phyloP scores from a whole-genome alignment of 64 coral and sea anemone species.

The Acropora yongei region DNA sequence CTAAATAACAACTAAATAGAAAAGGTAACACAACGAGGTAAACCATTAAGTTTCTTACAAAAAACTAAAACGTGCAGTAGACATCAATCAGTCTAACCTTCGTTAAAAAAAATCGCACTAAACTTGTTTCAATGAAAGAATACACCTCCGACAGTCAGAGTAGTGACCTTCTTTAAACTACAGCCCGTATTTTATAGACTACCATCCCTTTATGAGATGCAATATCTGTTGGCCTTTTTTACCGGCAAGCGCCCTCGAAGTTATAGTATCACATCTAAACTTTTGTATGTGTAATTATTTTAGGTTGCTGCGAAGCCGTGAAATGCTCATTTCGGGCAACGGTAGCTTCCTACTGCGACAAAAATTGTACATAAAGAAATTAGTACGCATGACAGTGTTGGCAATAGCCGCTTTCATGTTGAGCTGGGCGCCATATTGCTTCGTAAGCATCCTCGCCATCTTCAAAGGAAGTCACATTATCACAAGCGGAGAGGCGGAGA shows the following conservation, averaged over 20 bases:
- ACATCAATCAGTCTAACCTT: too few species aligned
- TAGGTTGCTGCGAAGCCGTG: conserved; percentile 7
- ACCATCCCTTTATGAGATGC: too few species aligned
- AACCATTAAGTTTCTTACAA: too few species aligned
- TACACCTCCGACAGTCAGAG: too few species aligned
- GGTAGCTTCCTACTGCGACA: background rate
- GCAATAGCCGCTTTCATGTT: conserved; percentile 51
- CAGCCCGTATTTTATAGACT: too few species aligned
- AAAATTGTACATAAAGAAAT: background rate
- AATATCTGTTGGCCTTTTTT: background rate
- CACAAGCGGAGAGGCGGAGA: conserved; percentile 39
- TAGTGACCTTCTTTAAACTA: too few species aligned
- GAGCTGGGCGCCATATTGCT: conserved; percentile 68
- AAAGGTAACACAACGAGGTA: too few species aligned
- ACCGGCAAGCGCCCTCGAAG: background rate
- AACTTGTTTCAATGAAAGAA: too few species aligned
- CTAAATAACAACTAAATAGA: too few species aligned
- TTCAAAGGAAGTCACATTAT: conserved; percentile 40
- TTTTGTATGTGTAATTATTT: background rate
- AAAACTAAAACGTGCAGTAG: too few species aligned
- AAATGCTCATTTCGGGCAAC: background rate
- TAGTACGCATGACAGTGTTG: conserved; percentile 37
- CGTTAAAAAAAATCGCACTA: too few species aligned
- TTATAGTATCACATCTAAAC: background rate
- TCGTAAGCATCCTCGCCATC: conserved; percentile 47